Conservation (phyloP, 2,888 invertebrate genomes). For the Melinaea menophilus region DNA sequence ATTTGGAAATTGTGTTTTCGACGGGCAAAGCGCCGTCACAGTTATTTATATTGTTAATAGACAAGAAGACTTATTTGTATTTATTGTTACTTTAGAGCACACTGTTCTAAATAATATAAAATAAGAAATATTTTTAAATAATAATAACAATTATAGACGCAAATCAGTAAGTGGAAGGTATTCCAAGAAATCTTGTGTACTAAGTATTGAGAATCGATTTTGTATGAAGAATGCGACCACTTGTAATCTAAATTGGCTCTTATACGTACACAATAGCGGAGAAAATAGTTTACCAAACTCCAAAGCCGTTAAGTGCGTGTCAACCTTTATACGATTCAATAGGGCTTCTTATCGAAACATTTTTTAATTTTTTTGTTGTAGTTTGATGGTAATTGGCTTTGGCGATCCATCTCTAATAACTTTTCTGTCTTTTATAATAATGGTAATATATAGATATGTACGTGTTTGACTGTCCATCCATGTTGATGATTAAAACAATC, state of each 20-base stretch:
- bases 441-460: too few relatives aligned
- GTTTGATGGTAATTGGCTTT: neutral
- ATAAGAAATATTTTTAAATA: neutral
- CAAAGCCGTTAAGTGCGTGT: conserved; percentile 1
- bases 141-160: neutral
- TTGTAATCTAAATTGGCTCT: neutral
- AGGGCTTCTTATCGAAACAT: conserved; percentile 3
- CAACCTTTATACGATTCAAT: conserved; percentile 6
- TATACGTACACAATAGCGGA: neutral
- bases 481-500: too few relatives aligned
- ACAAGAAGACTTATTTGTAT: too few relatives aligned
- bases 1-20: too few relatives aligned
- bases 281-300: neutral
- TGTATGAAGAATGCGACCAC: neutral
- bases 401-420: neutral
- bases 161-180: conserved; percentile 1
- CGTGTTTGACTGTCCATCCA: too few relatives aligned
- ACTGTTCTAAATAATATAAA: too few relatives aligned
- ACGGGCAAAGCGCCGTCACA: too few relatives aligned
- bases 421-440: too few relatives aligned
- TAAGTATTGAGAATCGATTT: conserved; percentile 5
- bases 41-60: too few relatives aligned
- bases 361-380: neutral
- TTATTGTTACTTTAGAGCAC: too few relatives aligned
- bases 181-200: neutral